phyloP scores from a whole-genome alignment of 2,797 vertebrate genomes.

The Premnoplex brunnescens region DNA sequence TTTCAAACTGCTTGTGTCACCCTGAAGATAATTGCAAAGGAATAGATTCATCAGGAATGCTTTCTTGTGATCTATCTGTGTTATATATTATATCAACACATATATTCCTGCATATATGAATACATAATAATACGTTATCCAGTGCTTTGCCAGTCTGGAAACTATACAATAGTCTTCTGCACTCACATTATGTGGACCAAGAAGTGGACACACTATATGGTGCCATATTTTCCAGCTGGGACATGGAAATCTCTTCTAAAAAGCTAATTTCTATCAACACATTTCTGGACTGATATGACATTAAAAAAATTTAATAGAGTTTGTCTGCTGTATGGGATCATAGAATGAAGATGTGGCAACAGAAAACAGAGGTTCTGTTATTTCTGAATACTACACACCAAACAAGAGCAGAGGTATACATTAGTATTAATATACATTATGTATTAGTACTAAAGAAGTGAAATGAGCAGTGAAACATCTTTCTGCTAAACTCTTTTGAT shows the following conservation, averaged over 20 bases:
- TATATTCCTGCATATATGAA: neutral
- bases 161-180: neutral
- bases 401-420: neutral
- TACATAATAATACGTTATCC: neutral
- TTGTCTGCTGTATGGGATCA: neutral
- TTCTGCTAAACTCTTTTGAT: neutral
- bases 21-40: neutral
- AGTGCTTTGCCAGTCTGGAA: neutral
- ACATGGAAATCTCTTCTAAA: neutral
- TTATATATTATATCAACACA: neutral
- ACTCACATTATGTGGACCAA: neutral
- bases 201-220: neutral
- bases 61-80: neutral
- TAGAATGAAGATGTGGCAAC: neutral
- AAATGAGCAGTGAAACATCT: neutral
- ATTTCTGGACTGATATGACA: neutral
- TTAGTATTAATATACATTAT: neutral
- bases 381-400: neutral
- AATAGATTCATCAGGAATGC: neutral
- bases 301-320: neutral
- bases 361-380: neutral
- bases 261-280: neutral
- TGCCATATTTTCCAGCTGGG: neutral
- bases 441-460: neutral
- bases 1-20: neutral